Conservation (phyloP, 2,113 vertebrate genomes). For the Dromas ardeola region DNA sequence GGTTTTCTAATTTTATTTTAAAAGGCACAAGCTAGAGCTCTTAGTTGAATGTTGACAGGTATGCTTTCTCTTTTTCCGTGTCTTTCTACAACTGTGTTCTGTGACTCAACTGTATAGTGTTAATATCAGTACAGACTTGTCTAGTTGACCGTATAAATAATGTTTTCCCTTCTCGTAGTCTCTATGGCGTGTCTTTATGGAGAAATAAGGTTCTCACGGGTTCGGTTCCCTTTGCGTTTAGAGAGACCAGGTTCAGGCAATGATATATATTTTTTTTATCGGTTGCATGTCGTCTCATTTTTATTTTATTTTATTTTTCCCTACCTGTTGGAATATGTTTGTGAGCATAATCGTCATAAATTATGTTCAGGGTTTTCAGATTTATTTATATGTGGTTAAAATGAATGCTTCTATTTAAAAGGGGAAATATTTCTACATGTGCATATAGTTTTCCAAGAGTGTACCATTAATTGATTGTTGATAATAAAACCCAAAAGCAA, state of each 20-base stretch:
- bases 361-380: conserved; percentile 93
- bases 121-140: conserved; percentile 93
- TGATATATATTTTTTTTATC: conserved; percentile 91
- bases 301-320: conserved; percentile 20
- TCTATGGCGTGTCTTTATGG: conserved; percentile 90
- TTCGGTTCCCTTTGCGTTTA: conserved; percentile 83
- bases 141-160: conserved; percentile 90
- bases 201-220: conserved; percentile 86
- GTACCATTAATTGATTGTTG: conserved; percentile 99
- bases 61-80: conserved; percentile 92
- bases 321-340: conserved; percentile 83
- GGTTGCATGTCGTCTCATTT: conserved; percentile 90
- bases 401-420: conserved; percentile 99
- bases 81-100: conserved; percentile 98
- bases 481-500: conserved; percentile 95
- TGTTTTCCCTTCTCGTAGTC: conserved; percentile 89
- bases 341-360: conserved; percentile 91
- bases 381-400: conserved; percentile 99
- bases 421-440: conserved; percentile 99
- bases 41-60: conserved; percentile 89
- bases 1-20: conserved; percentile 72
- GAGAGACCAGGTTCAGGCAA: conserved; percentile 85
- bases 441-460: conserved; percentile 99
- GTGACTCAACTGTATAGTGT: conserved; percentile 98
- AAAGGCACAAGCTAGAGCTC: conserved; percentile 91